phyloP scores from a whole-genome alignment of 2,113 vertebrate species.

The Mustela lutreola region DNA sequence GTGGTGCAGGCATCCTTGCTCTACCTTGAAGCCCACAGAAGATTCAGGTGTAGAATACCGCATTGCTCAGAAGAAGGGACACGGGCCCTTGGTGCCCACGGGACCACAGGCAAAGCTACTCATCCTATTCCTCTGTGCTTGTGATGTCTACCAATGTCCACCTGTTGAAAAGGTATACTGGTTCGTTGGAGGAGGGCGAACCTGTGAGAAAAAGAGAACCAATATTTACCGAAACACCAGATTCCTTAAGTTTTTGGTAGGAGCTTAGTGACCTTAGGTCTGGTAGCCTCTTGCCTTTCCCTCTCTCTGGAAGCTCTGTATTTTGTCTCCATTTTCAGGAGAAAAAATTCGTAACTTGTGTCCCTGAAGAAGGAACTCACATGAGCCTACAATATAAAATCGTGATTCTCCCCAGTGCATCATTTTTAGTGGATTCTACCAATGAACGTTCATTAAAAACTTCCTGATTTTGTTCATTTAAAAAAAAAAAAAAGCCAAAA shows the following conservation, averaged over 20 bases:
- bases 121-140: not conserved
- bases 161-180: not conserved
- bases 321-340: constrained; percentile 71
- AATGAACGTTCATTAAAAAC: not conserved
- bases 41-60: accelerated
- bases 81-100: accelerated
- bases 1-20: not conserved
- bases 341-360: constrained; percentile 75
- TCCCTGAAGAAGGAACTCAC: constrained; percentile 53
- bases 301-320: constrained; percentile 74
- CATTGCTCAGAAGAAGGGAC: not conserved
- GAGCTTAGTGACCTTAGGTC: constrained; percentile 73
- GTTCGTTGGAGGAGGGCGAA: not conserved
- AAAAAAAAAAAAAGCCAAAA: not conserved
- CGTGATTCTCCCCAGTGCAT: constrained; percentile 16
- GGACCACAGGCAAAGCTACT: not conserved
- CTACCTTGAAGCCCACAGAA: not conserved
- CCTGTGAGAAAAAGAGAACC: not conserved
- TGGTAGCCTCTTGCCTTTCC: constrained; percentile 73
- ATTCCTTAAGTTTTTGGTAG: constrained; percentile 19
- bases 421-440: not conserved
- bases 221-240: not conserved
- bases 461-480: not conserved
- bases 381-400: constrained; percentile 58
- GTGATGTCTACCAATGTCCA: not conserved